Base-by-base conservation (phyloP, 2,888 invertebrate genomes). In the Cheilosia variabilis region DNA sequence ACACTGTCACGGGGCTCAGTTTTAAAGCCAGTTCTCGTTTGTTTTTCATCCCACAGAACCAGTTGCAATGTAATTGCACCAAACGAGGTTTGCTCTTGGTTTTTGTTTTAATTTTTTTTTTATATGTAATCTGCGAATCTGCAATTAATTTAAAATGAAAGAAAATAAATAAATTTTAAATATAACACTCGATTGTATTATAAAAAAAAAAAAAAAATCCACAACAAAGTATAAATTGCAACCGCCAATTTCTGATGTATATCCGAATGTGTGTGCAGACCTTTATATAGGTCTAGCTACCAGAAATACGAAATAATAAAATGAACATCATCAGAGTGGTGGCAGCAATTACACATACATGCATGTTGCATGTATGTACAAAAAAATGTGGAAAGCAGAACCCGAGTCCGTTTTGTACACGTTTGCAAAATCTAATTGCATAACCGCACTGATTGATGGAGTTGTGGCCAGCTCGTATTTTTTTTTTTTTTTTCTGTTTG, bases 381-480 rank as follows among this genome's bases (percentile, higher is more conserved):
- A 24, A 52, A 55, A 52, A 55, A 9, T 31, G 31, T 41, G 50
- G 15, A 52, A 80, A 57, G 62, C 68, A 17, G 22, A 58, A 72
- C 63, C 19, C 41, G 47, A 76, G 71, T 76, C 41, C 69, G 58
- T 75, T 84, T 65, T 75, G 84, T 66, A 62, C 58, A 84, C 84
- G 84, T 84, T 69, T 71, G 80, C 79, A 84, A 75, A 84, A 84
- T 84, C 80, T 84, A 84, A 84, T 84, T 84, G 84, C 84, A 80
- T 84, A 80, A 80, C 84, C 84, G 69, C 84, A 84, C 80, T 84
- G 84, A 84, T 84, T 84, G 84, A 84, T 84, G 80, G 84, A 84
- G 80, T 71, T 84, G 84, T 71, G 71, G 69, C 52, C 24, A 52
- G 24, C 22, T 5, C 27, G 37, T 7, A 7, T 27, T 10, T 43